Conservation (phyloP, 2,113 vertebrate species). For the Pomatostomus ruficeps region DNA sequence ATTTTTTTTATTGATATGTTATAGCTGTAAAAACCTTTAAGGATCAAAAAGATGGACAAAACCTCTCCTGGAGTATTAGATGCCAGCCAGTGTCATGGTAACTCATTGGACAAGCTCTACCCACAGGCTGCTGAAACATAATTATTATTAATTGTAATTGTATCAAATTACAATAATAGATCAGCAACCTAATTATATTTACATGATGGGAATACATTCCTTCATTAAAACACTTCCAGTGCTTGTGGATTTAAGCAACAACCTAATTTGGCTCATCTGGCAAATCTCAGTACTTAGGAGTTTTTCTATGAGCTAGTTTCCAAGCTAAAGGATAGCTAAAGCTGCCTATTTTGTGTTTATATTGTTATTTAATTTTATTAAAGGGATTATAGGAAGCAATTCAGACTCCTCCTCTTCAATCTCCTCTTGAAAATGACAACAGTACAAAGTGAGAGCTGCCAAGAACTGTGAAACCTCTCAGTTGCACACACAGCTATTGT, state of each 20-base stretch:
- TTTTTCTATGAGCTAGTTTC: not conserved
- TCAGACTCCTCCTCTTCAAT: not conserved
- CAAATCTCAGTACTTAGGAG: not conserved
- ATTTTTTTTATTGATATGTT: rapidly evolving
- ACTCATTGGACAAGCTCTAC: not conserved
- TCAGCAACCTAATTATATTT: not conserved
- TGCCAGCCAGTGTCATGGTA: not conserved
- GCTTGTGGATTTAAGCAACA: not conserved
- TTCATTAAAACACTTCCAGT: not conserved
- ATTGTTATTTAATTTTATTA: not conserved
- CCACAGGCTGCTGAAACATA: not conserved
- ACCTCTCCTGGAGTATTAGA: not conserved
- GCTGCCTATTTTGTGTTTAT: not conserved
- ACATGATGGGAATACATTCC: not conserved
- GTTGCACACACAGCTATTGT: not conserved
- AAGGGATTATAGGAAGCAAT: not conserved
- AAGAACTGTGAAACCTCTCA: not conserved
- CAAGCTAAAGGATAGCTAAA: not conserved
- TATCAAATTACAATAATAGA: not conserved
- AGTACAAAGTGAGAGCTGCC: not conserved
- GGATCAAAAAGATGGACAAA: not conserved
- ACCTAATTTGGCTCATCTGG: not conserved
- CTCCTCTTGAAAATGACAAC: not conserved
- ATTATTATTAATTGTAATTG: not conserved
- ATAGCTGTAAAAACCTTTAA: not conserved